Evolutionary conservation across 2,113 vertebrate species (phyloP).

Genomic region (Tor tambroides): DNA sequence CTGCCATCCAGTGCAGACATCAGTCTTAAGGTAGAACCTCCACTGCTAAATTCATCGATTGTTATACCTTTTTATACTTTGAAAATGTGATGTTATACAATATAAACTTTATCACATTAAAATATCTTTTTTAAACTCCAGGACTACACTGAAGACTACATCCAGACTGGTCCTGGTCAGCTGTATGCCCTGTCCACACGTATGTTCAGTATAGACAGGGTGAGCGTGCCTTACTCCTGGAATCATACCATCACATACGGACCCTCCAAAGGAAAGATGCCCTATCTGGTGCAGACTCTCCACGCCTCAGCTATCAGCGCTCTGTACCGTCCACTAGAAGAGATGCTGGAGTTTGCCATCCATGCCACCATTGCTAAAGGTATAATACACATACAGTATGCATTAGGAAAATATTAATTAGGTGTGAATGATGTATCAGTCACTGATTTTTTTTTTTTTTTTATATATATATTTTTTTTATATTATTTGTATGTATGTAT

Average conservation of each 20-base stretch:
- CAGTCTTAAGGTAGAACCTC: conserved; percentile 83
- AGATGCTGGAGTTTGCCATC: conserved; percentile 86
- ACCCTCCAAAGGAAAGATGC: conserved; percentile 86
- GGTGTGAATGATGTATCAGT: not conserved
- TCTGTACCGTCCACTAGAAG: conserved; percentile 83
- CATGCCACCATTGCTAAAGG: conserved; percentile 90
- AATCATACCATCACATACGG: conserved; percentile 92
- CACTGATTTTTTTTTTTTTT: too few species aligned
- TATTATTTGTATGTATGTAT: too few species aligned
- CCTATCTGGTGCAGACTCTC: conserved; percentile 90
- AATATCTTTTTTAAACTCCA: conserved; percentile 61
- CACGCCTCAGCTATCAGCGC: conserved; percentile 82
- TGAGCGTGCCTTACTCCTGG: conserved; percentile 92
- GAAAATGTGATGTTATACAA: not conserved
- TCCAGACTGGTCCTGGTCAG: conserved; percentile 90
- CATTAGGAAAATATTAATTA: not conserved
- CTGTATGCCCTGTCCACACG: conserved; percentile 92
- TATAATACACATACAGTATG: too few species aligned
- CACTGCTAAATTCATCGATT: not conserved
- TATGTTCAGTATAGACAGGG: conserved; percentile 85
- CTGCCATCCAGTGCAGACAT: conserved; percentile 83
- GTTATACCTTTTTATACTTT: not conserved
- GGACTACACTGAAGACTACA: conserved; percentile 97
- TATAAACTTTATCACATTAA: not conserved
- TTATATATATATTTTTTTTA: too few species aligned